A percentile compares a stretch with the other conserved stretches of the same genome.
Conservation (phyloP, 2,888 invertebrate genomes). For the Galerucella nymphaeae region DNA sequence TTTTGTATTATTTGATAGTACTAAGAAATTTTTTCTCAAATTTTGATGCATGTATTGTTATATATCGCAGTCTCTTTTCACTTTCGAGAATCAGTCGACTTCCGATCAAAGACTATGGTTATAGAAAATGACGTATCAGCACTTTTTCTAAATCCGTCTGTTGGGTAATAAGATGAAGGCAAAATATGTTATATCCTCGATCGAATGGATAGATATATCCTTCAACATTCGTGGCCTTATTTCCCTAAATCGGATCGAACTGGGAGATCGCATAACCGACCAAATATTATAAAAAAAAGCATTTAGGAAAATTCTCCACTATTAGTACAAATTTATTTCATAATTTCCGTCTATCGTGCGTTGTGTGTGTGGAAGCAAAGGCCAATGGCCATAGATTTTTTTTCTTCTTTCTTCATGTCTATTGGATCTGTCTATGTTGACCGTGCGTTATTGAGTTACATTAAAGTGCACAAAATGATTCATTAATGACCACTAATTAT, state of each 20-base stretch:
- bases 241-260: not conserved
- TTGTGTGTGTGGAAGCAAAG: too few species aligned
- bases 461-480: too few species aligned
- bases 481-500: too few species aligned
- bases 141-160: conserved; percentile 40
- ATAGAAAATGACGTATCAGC: conserved; percentile 55
- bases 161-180: conserved; percentile 16
- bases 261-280: not conserved
- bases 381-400: too few species aligned
- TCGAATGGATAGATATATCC: conserved; percentile 35
- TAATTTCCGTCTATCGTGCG: too few species aligned
- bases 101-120: conserved; percentile 53
- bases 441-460: too few species aligned
- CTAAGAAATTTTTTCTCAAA: not conserved
- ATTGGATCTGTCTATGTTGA: too few species aligned
- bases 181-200: conserved; percentile 17
- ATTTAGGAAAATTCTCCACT: too few species aligned
- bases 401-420: too few species aligned
- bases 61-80: not conserved
- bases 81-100: conserved; percentile 16
- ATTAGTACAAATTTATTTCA: too few species aligned
- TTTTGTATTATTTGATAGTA: too few species aligned
- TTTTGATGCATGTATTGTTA: not conserved
- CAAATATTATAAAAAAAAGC: not conserved
- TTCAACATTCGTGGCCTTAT: conserved; percentile 5